phyloP scores from a whole-genome alignment of 2,113 vertebrate genomes.

The Amphiprion ocellaris region DNA sequence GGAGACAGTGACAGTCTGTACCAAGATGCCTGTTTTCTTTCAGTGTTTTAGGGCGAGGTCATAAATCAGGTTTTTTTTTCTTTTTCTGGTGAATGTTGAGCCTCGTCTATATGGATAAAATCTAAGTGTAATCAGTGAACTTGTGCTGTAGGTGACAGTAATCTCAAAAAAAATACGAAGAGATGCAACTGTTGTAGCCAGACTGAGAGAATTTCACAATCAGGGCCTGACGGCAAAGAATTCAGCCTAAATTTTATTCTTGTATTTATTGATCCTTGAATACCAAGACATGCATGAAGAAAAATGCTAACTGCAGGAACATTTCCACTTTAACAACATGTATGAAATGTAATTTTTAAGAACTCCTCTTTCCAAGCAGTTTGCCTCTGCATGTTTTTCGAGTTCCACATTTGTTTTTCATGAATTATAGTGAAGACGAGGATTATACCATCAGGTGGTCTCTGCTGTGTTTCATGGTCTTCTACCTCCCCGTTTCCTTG shows the following conservation, averaged over 20 bases:
- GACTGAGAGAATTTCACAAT: neutral
- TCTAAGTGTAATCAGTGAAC: slow-evolving; percentile 3
- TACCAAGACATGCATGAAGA: neutral
- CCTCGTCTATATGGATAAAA: slow-evolving; percentile 4
- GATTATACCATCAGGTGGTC: slow-evolving; percentile 55
- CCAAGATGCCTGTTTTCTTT: slow-evolving; percentile 9
- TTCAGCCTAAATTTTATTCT: neutral
- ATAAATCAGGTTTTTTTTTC: slow-evolving; percentile 12
- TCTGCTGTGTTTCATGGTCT: slow-evolving; percentile 37
- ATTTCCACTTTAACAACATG: neutral
- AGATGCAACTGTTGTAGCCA: neutral
- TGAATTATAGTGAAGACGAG: slow-evolving; percentile 43
- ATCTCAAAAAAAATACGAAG: neutral
- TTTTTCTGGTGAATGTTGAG: slow-evolving; percentile 5
- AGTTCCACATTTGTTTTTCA: slow-evolving; percentile 27
- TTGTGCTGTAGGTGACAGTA: slow-evolving; percentile 16
- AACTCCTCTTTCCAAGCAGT: neutral
- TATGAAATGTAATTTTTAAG: slow-evolving; percentile 8
- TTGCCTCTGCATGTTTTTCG: neutral
- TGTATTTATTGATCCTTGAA: neutral
- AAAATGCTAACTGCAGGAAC: neutral
- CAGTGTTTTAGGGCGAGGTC: slow-evolving; percentile 49
- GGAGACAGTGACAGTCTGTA: neutral
- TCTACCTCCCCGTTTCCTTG: slow-evolving; percentile 28
- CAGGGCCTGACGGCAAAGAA: neutral